phyloP scores from a whole-genome alignment of 2,888 invertebrate genomes.

The Drosophila setosimentum region DNA sequence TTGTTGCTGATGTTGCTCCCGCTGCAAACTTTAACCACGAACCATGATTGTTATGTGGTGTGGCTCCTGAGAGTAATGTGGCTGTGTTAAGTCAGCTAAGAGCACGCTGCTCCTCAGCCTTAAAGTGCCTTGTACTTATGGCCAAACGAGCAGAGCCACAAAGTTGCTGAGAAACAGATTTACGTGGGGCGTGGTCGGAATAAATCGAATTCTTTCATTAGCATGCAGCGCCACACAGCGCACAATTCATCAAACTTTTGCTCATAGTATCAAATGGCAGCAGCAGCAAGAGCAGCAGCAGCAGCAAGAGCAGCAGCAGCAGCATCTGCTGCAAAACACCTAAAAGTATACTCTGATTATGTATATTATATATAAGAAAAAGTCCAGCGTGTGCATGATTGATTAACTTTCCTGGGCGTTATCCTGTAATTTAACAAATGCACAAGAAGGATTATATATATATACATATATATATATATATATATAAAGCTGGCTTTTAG shows the following conservation, averaged over 20 bases:
- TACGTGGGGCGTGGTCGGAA: slow-evolving; percentile 38
- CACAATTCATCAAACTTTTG: slow-evolving; percentile 64
- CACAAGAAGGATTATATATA: slow-evolving; percentile 19
- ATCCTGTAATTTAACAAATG: slow-evolving; percentile 65
- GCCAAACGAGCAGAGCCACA: slow-evolving; percentile 31
- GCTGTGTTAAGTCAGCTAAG: neutral
- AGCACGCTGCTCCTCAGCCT: slow-evolving; percentile 10
- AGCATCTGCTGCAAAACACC: slow-evolving; percentile 67
- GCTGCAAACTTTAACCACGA: slow-evolving; percentile 60
- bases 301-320: slow-evolving; percentile 14
- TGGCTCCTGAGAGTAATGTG: slow-evolving; percentile 7
- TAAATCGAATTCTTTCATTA: slow-evolving; percentile 69
- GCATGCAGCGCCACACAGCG: slow-evolving; percentile 44
- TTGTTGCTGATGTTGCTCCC: slow-evolving; percentile 20
- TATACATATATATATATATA: too few species aligned
- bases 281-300: slow-evolving; percentile 34
- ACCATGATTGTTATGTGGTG: slow-evolving; percentile 64
- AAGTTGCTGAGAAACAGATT: slow-evolving; percentile 39
- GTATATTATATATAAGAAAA: slow-evolving; percentile 21
- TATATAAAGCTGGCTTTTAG: slow-evolving; percentile 11
- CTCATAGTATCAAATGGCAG: slow-evolving; percentile 12
- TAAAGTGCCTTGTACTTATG: slow-evolving; percentile 20
- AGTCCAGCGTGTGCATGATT: slow-evolving; percentile 68
- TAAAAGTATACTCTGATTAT: slow-evolving; percentile 61
- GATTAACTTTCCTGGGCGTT: slow-evolving; percentile 70